A percentile compares a stretch with the other conserved stretches of the same genome.
Evolutionary conservation across 2,113 vertebrate species (phyloP).

Genomic region (Lates calcarifer): DNA sequence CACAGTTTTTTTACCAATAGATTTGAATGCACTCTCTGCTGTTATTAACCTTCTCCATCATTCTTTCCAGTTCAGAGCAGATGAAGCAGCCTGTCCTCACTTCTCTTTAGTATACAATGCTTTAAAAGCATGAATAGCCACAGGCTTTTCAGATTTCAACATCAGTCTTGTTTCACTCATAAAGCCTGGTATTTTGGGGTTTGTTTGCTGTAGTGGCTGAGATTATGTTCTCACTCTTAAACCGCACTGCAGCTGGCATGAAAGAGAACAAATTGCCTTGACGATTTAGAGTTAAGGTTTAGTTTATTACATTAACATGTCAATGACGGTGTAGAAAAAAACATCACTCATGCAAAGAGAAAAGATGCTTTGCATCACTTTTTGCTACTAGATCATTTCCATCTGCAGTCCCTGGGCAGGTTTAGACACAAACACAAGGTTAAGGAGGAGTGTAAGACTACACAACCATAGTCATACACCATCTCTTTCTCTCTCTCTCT

Average conservation of each 20-base stretch:
- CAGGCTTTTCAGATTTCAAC: neutral
- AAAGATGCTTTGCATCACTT: neutral
- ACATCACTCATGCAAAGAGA: neutral
- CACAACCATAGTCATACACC: neutral
- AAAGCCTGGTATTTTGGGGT: neutral
- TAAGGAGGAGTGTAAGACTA: neutral
- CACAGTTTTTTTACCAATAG: neutral
- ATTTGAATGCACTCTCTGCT: neutral
- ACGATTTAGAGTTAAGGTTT: too few relatives aligned
- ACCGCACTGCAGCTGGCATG: neutral
- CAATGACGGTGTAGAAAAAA: neutral
- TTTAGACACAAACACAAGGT: neutral
- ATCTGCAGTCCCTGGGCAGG: neutral
- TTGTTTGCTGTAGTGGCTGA: neutral
- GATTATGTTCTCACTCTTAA: neutral
- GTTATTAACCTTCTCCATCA: slow-evolving; percentile 2
- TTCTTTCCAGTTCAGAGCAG: slow-evolving; percentile 5
- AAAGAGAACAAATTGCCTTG: too few relatives aligned
- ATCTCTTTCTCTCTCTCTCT: too few relatives aligned
- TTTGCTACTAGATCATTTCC: neutral
- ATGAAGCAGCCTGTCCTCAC: slow-evolving; percentile 6
- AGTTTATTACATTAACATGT: neutral
- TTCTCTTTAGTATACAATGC: neutral
- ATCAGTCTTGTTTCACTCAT: neutral
- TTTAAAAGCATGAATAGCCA: slow-evolving; percentile 11